phyloP scores from a whole-genome alignment of 2,113 vertebrate species.

The Albula goreensis region DNA sequence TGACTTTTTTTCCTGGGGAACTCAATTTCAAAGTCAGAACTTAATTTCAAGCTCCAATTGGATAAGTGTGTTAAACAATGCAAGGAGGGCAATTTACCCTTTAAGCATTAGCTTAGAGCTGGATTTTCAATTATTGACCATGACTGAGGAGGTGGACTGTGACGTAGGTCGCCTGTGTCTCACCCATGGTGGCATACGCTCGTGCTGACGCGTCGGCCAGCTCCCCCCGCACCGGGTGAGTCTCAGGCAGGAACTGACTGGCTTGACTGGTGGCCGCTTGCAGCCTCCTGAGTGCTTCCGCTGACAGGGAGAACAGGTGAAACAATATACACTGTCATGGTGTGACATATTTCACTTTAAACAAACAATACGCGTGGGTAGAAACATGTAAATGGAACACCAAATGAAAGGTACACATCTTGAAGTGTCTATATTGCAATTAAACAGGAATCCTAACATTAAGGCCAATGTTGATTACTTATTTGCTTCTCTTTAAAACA shows the following conservation, averaged over 20 bases:
- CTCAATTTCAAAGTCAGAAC: conserved; percentile 1
- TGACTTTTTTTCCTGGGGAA: neutral
- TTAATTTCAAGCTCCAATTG: neutral
- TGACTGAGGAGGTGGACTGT: neutral
- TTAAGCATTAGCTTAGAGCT: neutral
- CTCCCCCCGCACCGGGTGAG: conserved; percentile 78
- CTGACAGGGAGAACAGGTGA: conserved; percentile 54
- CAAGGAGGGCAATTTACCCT: neutral
- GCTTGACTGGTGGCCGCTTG: conserved; percentile 59
- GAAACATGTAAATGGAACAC: too few species aligned
- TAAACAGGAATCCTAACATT: too few species aligned
- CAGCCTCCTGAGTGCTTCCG: conserved; percentile 68
- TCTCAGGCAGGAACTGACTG: conserved; percentile 68
- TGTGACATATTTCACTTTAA: too few species aligned
- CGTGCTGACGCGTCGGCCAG: conserved; percentile 80
- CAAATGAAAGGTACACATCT: too few species aligned
- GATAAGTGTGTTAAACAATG: neutral
- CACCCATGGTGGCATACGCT: conserved; percentile 80
- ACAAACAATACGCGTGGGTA: too few species aligned
- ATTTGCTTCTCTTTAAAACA: too few species aligned
- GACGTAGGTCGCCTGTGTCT: neutral
- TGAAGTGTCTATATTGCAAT: too few species aligned
- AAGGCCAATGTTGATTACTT: too few species aligned
- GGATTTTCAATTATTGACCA: neutral
- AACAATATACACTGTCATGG: neutral